These are phyloP conservation scores for Oligia strigilis DNA, from an alignment of 2,888 invertebrate species.

Conservation along the genomic window DNA sequence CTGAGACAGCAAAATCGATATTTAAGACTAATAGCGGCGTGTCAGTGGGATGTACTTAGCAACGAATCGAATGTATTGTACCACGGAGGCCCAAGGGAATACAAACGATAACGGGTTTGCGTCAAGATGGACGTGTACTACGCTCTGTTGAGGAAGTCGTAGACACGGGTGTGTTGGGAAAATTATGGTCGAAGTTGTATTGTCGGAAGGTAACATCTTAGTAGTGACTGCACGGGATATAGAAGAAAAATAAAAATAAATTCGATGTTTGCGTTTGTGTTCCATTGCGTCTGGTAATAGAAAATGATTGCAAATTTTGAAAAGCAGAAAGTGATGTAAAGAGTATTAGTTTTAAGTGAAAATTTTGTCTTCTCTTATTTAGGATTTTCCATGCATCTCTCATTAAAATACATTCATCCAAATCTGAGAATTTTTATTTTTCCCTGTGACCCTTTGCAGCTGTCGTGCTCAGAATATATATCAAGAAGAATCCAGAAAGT, in stretches of 20 bases:
- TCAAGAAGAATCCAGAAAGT: not conserved
- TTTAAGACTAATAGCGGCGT: constrained; percentile 22
- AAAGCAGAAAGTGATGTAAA: not conserved
- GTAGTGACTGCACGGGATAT: not conserved
- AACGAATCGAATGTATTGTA: constrained; percentile 11
- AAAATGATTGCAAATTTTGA: not conserved
- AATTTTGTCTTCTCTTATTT: not conserved
- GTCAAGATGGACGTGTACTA: not conserved
- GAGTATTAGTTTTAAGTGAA: constrained; percentile 21
- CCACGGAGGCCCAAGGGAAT: not conserved
- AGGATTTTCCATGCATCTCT: not conserved
- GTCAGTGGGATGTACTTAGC: not conserved
- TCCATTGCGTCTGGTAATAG: constrained; percentile 23
- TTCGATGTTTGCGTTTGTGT: not conserved
- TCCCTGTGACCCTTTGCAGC: not conserved
- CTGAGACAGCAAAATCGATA: not conserved
- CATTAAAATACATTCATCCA: constrained; percentile 18
- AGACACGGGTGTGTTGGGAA: not conserved
- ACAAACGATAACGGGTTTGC: not conserved
- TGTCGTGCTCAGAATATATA: not conserved
- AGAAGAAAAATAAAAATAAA: not conserved
- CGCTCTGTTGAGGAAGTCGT: not conserved
- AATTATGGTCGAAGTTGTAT: not conserved
- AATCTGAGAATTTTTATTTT: constrained; percentile 7
- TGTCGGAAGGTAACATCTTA: not conserved